Evolutionary conservation across 2,888 invertebrate species (phyloP).

Genomic region (Gymnocheta viridis): DNA sequence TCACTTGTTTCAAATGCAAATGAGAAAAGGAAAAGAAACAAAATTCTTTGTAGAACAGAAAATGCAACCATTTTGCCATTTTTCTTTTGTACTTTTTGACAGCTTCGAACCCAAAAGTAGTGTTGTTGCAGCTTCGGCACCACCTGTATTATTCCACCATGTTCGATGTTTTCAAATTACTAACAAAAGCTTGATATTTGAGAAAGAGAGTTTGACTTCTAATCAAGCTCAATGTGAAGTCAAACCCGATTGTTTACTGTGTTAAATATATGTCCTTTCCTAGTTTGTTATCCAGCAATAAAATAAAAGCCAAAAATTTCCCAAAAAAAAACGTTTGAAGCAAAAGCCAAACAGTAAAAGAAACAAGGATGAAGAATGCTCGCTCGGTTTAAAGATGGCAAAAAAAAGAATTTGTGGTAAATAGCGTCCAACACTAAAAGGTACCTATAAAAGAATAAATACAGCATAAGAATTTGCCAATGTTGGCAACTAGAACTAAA

Average conservation of each 20-base stretch:
- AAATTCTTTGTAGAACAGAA: too few species aligned
- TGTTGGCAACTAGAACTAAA: slow-evolving; percentile 47
- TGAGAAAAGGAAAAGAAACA: too few species aligned
- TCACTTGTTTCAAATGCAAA: too few species aligned
- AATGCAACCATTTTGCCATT: too few species aligned
- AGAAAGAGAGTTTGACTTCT: not conserved
- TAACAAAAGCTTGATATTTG: too few species aligned
- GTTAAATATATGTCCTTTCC: not conserved
- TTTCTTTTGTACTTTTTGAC: too few species aligned
- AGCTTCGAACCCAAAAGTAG: too few species aligned
- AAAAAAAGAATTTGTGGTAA: slow-evolving; percentile 34
- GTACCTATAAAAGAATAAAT: not conserved
- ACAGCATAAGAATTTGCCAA: slow-evolving; percentile 21
- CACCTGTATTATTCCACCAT: too few species aligned
- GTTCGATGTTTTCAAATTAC: too few species aligned
- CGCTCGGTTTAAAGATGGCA: not conserved
- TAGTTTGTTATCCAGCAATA: not conserved
- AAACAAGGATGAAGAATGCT: slow-evolving; percentile 6
- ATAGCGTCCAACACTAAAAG: slow-evolving; percentile 4
- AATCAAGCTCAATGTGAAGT: not conserved
- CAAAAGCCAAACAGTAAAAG: not conserved
- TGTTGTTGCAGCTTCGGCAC: too few species aligned
- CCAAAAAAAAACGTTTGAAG: slow-evolving; percentile 15
- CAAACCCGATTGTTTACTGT: not conserved
- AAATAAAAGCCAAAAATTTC: slow-evolving; percentile 6